phyloP scores from a whole-genome alignment of 2,113 vertebrate genomes.

The Pangasianodon gigas region DNA sequence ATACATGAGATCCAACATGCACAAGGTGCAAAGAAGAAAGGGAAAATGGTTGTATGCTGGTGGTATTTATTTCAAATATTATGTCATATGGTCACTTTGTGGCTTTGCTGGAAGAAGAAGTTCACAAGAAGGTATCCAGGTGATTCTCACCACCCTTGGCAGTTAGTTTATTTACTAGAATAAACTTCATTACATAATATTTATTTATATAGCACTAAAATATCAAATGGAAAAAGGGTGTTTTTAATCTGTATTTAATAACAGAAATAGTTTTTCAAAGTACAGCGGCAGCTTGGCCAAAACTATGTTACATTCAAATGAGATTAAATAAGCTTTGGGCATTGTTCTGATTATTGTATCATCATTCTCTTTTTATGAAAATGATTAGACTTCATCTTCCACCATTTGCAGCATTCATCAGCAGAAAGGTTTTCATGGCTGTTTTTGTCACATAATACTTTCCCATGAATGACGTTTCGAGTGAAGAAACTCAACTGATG shows the following conservation, averaged over 20 bases:
- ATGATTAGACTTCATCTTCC: constrained; percentile 11
- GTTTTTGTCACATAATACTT: not conserved
- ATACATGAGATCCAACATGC: no score
- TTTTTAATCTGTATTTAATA: not conserved
- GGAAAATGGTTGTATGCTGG: not conserved
- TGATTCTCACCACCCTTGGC: not conserved
- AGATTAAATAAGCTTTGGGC: not conserved
- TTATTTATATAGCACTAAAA: not conserved
- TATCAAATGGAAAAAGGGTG: not conserved
- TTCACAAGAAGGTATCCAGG: not conserved
- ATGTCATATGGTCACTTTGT: not conserved
- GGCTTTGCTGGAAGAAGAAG: not conserved
- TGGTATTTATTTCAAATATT: not conserved
- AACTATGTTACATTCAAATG: not conserved
- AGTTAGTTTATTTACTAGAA: not conserved
- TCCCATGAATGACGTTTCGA: not conserved
- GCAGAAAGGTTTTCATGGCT: not conserved
- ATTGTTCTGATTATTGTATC: constrained; percentile 1
- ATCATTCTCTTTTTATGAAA: not conserved
- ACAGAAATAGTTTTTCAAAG: not conserved
- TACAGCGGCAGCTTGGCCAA: not conserved
- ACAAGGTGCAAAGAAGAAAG: not conserved
- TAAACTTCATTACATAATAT: not conserved
- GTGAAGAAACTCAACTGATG: not conserved
- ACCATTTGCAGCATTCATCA: constrained; percentile 15